phyloP scores from a whole-genome alignment of 2,113 vertebrate species.

The Bos javanicus region DNA sequence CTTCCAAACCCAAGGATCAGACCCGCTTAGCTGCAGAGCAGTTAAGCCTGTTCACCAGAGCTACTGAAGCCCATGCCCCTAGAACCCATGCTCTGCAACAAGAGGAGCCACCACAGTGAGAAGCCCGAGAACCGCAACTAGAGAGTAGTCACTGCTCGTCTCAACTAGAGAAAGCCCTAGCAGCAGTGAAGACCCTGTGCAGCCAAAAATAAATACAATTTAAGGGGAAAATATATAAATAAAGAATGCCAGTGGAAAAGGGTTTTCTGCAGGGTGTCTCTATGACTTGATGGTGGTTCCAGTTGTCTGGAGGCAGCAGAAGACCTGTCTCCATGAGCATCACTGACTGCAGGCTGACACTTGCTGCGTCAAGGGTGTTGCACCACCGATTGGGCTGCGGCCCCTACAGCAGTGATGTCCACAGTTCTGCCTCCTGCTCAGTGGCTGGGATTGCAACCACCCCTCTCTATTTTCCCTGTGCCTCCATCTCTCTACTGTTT shows the following conservation, averaged over 20 bases:
- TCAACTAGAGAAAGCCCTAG: not conserved
- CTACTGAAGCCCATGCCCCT: not conserved
- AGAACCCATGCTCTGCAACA: not conserved
- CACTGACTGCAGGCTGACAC: too few species aligned
- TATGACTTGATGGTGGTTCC: fast-evolving
- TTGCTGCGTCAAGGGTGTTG: not conserved
- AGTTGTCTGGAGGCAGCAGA: fast-evolving
- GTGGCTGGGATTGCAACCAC: not conserved
- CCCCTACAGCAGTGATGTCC: fast-evolving
- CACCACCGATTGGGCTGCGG: not conserved
- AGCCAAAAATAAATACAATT: not conserved
- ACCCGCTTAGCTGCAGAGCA: not conserved
- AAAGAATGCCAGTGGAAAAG: fast-evolving
- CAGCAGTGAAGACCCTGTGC: not conserved
- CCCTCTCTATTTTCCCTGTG: not conserved
- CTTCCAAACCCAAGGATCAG: not conserved
- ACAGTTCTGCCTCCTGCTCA: not conserved
- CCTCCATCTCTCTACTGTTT: not conserved
- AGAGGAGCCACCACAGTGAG: not conserved
- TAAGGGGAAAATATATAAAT: not conserved
- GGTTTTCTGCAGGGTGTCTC: fast-evolving
- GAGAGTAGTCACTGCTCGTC: not conserved
- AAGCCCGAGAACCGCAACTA: not conserved
- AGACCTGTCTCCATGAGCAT: not conserved
- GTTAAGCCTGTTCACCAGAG: not conserved